Evolutionary conservation across 2,797 vertebrate genomes (phyloP).

Genomic region (Eurystomus glaucurus): DNA sequence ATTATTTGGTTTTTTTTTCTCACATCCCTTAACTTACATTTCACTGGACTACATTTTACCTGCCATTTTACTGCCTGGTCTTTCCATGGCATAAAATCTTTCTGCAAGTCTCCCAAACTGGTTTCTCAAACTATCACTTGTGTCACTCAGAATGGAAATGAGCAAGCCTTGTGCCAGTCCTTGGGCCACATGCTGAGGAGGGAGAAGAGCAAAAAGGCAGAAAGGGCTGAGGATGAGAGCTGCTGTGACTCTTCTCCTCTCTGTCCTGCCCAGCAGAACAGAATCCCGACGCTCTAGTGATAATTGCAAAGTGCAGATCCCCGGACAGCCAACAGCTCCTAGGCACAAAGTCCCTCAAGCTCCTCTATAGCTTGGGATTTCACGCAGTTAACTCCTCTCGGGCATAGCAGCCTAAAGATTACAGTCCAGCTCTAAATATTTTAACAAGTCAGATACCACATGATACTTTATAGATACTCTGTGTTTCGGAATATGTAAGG

Average conservation of each 20-base stretch:
- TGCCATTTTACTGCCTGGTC: background rate
- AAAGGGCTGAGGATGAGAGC: background rate
- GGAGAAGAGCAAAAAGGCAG: background rate
- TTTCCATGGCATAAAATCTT: background rate
- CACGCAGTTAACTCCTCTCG: background rate
- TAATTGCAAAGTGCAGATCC: background rate
- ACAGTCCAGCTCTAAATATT: background rate
- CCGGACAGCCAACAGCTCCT: background rate
- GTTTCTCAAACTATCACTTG: background rate
- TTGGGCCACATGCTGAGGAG: background rate
- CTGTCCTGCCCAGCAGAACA: background rate
- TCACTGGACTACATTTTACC: background rate
- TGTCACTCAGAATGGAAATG: background rate
- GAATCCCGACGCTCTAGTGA: background rate
- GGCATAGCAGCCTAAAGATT: background rate
- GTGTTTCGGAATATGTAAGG: background rate
- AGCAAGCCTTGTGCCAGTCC: background rate
- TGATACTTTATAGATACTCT: background rate
- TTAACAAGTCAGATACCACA: background rate
- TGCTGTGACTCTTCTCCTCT: background rate
- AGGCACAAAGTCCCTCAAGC: background rate
- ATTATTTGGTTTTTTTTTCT: rapidly evolving
- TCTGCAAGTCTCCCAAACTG: background rate
- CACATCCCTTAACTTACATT: background rate
- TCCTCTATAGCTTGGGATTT: background rate